phyloP scores from a whole-genome alignment of 2,113 vertebrate species.

The Psephotus haematonotus region DNA sequence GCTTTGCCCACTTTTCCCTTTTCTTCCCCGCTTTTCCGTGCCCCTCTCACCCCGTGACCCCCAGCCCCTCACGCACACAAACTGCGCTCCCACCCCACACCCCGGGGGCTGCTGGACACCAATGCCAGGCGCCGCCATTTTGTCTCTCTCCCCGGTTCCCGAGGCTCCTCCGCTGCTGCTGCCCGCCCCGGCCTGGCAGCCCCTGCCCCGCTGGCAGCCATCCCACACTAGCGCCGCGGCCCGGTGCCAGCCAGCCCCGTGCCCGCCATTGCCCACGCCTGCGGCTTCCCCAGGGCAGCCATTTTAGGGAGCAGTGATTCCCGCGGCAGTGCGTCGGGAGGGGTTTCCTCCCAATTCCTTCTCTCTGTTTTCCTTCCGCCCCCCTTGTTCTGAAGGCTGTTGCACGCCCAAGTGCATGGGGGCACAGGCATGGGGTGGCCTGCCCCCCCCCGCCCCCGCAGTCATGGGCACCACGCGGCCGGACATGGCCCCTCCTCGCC shows the following conservation, averaged over 20 bases:
- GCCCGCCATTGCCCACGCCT: not conserved
- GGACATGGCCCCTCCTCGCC: slow-evolving; percentile 2
- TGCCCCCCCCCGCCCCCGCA: not conserved
- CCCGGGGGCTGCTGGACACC: not conserved
- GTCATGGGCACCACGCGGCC: not conserved
- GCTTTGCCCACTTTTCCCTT: not conserved
- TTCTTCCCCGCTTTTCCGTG: not conserved
- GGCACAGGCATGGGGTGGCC: fast-evolving
- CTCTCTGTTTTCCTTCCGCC: not conserved
- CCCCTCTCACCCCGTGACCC: no score
- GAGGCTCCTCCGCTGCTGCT: not conserved
- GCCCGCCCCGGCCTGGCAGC: not conserved
- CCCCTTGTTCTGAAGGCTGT: not conserved
- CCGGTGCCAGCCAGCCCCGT: not conserved
- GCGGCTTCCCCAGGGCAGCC: slow-evolving; percentile 63
- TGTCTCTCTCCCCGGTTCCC: not conserved
- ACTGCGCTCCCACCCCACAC: not conserved
- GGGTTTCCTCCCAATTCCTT: not conserved
- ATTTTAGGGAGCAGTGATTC: slow-evolving; percentile 64
- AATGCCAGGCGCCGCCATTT: slow-evolving; percentile 55
- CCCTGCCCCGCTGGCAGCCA: slow-evolving; percentile 11
- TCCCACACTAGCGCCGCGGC: not conserved
- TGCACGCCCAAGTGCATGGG: fast-evolving
- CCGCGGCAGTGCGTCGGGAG: not conserved
- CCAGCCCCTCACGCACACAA: no score